Evolutionary conservation across 2,797 vertebrate genomes (phyloP), one percentile per base, ranked within the genome.

Genomic region (Chelon labrosus): DNA sequence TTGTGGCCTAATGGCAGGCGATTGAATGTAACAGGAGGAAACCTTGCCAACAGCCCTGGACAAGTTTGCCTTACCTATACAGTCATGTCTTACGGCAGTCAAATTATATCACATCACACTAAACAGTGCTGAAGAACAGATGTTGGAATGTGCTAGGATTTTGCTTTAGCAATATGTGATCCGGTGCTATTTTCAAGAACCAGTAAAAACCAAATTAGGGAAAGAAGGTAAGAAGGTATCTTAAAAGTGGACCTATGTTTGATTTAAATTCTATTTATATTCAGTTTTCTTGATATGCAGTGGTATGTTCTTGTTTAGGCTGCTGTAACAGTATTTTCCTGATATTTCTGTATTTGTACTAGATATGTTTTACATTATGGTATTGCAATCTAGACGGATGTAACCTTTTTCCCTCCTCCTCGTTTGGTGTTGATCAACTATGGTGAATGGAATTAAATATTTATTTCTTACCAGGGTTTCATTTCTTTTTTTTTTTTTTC

Each of bases 371-470:
- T 16, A 64, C 47, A 52, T 74, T 75, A 16, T 53, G 4, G 4
- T 41, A 49, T 52, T 70, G 63, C 41, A 55, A 49, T 65, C 35
- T 41, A 31, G 44, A n/a, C 6, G 8, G 35, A 59, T 16, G 17
- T 55, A 20, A 63, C 41, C 44, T 22, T 56, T 57, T 53, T 41
- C 47, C 17, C 8, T 4, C 41, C 38, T 16, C 2, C 4, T 44
- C 6, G 14, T 58, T 66, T 53, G 35, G 57, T 67, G 61, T 68
- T 52, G 10, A 56, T 69, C 41, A 20, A 77, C 22, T 69, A 65
- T 72, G 42, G 55, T 65, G 25, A 80, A 78, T 54, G 31, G 13
- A 46, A 88, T 71, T 86, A 79, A 87, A 81, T 80, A 83, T 83
- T 72, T 64, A 74, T 79, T 84, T 75, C 66, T 69, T 79, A 77